These are phyloP conservation scores for Spilarctia lutea DNA, from an alignment of 2,888 invertebrate genomes.

Conservation along the genomic window DNA sequence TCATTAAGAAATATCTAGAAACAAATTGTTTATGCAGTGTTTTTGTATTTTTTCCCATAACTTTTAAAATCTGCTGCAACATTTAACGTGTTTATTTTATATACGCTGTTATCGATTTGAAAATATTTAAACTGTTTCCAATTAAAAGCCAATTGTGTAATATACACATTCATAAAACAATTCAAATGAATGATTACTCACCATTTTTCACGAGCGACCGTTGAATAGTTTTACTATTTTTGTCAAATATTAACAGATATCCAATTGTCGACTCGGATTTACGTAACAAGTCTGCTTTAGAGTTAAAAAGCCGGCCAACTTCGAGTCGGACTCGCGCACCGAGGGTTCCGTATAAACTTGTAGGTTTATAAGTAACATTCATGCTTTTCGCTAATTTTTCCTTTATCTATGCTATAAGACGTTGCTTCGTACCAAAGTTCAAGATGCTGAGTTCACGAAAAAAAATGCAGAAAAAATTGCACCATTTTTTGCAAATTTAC, in stretches of 20 bases:
- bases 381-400: no score
- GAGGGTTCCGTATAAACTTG: no score
- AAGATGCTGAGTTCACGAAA: no score
- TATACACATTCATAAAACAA: neutral
- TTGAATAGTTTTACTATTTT: neutral
- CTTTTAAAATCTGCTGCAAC: slow-evolving; percentile 12
- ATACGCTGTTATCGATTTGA: neutral
- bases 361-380: no score
- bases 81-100: slow-evolving; percentile 16
- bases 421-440: no score
- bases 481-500: no score
- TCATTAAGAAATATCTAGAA: slow-evolving; percentile 13
- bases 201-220: neutral
- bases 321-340: no score
- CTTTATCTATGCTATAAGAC: no score
- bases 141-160: neutral
- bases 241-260: neutral
- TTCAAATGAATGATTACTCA: neutral
- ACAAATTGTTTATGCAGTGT: neutral
- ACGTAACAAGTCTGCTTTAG: neutral
- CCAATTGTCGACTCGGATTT: neutral
- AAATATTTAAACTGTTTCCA: slow-evolving; percentile 2
- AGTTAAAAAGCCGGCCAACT: no score
- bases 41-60: slow-evolving; percentile 4
- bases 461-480: no score